Percentiles rank a stretch among this genome's conserved stretches.
These are phyloP conservation scores for Pollenia griseotomentosa DNA, from an alignment of 2,888 invertebrate genomes.

Conservation along the genomic window DNA sequence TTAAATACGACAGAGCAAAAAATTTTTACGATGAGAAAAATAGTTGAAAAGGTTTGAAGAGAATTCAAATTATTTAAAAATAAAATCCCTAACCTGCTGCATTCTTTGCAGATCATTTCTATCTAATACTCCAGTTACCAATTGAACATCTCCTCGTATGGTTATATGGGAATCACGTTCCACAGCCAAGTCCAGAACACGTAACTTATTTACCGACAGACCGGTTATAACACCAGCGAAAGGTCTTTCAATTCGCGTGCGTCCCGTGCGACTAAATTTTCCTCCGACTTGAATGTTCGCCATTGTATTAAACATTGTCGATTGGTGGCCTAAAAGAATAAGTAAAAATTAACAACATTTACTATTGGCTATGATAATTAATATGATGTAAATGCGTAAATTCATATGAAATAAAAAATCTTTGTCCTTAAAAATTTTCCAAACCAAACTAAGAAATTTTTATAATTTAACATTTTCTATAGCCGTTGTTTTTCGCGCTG, in stretches of 20 bases:
- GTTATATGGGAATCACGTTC: constrained; percentile 92
- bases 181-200: constrained; percentile 93
- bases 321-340: constrained; percentile 88
- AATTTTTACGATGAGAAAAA: constrained; percentile 81
- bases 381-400: no score
- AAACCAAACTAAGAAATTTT: no score
- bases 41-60: constrained; percentile 82
- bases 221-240: constrained; percentile 96
- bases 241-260: constrained; percentile 89
- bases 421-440: no score
- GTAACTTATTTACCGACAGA: constrained; percentile 93
- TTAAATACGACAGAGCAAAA: constrained; percentile 76
- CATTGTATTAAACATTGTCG: constrained; percentile 96
- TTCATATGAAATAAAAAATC: no score
- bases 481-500: no score
- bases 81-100: constrained; percentile 90
- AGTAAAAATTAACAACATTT: background rate
- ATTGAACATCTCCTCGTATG: constrained; percentile 92
- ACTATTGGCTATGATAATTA: background rate
- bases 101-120: constrained; percentile 92
- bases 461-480: no score
- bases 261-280: constrained; percentile 86
- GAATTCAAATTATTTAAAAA: constrained; percentile 83
- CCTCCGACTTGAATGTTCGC: constrained; percentile 95
- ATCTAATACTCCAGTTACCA: constrained; percentile 90